Percentiles rank a stretch among this genome's conserved stretches.
phyloP scores from a whole-genome alignment of 2,888 invertebrate species.

The Acleris laterana region DNA sequence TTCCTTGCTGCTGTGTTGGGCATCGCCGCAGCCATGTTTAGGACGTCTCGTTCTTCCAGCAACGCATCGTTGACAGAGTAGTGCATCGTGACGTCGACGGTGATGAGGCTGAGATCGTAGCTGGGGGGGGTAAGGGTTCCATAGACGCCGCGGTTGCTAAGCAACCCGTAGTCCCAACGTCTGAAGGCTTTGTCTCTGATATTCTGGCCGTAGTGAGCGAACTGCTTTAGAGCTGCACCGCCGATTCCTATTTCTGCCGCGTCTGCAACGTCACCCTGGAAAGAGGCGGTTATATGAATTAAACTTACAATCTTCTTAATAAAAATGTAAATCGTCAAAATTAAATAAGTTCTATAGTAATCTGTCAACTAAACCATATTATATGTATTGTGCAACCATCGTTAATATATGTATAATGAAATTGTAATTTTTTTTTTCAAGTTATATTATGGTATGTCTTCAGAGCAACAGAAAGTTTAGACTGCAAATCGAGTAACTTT shows the following conservation, averaged over 20 bases:
- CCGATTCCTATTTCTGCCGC: constrained; percentile 20
- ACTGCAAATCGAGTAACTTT: too few relatives aligned
- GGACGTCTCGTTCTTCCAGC: constrained; percentile 44
- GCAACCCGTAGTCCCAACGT: constrained; percentile 44
- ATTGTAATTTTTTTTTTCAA: too few relatives aligned
- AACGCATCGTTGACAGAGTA: constrained; percentile 45
- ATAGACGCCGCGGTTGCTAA: constrained; percentile 42
- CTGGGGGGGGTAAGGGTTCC: constrained; percentile 36
- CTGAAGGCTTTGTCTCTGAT: constrained; percentile 45
- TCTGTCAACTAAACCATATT: too few relatives aligned
- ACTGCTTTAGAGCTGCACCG: constrained; percentile 47
- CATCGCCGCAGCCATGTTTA: constrained; percentile 44
- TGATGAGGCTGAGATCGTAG: constrained; percentile 44
- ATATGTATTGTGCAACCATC: too few relatives aligned
- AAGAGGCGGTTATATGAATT: neutral
- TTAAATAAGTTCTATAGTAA: too few relatives aligned
- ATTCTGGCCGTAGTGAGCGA: constrained; percentile 51
- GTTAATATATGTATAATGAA: too few relatives aligned
- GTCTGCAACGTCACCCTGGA: constrained; percentile 9
- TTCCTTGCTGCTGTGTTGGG: constrained; percentile 42
- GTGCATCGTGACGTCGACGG: constrained; percentile 44
- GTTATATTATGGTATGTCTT: too few relatives aligned
- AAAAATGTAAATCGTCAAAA: too few relatives aligned
- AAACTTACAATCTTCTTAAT: too few relatives aligned
- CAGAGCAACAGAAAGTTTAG: too few relatives aligned